Base-by-base conservation (phyloP, 2,113 vertebrate species). In the Sterrhoptilus dennistouni region DNA sequence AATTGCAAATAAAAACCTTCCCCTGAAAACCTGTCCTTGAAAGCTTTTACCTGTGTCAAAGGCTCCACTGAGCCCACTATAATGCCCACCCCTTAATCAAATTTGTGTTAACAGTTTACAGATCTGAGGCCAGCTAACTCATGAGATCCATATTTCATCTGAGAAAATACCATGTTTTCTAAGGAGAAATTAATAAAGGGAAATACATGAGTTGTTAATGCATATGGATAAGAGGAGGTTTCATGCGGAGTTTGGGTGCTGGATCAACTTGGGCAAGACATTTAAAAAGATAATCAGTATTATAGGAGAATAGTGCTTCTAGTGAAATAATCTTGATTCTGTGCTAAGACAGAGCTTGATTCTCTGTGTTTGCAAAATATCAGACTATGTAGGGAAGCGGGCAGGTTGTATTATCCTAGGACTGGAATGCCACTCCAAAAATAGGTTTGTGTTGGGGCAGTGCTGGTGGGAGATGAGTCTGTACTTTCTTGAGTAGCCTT, bases 61-160 rank as follows among this genome's bases (percentile, higher is more conserved):
- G 35, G 35, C 50, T 88, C 75, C 40, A 35, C 28, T 68, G 66
- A 88, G 60, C 24, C 52, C 40, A 59, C 22, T 70, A 6, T 31
- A 76, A 90, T 38, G 44, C 65, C 52, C 0, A 1, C 56, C 25
- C 29, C 40, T 88, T 84, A 76, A 82, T 91, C 35, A 94, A 90
- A 86, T 90, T 69, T 54, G 29, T 65, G 33, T 78, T 88, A 86
- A 64, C 60, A 86, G 63, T 93, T 91, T 94, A 44, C 85, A 84
- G 64, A 50, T 87, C 75, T 65, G 44, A 59, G 56, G 38, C 38
- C 71, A 90, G 11, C 33, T 53, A 70, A 52, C 64, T 83, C 54
- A 78, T 47, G 59, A 83, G 64, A 49, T 71, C 28, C 28, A 42
- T 90, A 83, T 83, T 94, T 93, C 31, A 56, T 45, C 63, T 81